Percentiles rank a stretch among this genome's conserved stretches.
Evolutionary conservation across 1,140 invertebrate species (phyloP).

Genomic region (Coptotermes formosanus): DNA sequence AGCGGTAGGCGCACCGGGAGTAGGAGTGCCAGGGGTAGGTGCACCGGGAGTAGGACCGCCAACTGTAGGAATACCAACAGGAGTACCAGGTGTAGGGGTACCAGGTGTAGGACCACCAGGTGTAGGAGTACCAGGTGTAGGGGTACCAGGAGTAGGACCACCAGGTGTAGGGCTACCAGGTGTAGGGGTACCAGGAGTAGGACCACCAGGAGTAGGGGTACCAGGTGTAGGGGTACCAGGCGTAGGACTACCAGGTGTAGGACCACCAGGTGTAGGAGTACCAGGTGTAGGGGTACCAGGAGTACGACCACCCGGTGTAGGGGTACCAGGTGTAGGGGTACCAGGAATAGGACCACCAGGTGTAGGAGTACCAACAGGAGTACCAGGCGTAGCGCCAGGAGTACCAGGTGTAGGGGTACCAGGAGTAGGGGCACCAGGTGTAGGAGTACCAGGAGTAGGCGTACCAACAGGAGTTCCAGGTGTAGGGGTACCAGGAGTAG

Average conservation of each 20-base stretch:
- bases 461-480: conserved; percentile 31
- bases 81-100: conserved; percentile 35
- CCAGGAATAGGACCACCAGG: conserved; percentile 34
- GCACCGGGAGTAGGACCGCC: conserved; percentile 34
- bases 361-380: conserved; percentile 25
- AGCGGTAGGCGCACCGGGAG: conserved; percentile 35
- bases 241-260: conserved; percentile 31
- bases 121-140: neutral
- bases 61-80: conserved; percentile 30
- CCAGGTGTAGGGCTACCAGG: conserved; percentile 20
- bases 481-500: conserved; percentile 35
- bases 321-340: conserved; percentile 32
- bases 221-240: conserved; percentile 34
- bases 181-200: neutral
- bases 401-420: conserved; percentile 27
- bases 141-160: conserved; percentile 20
- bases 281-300: conserved; percentile 35
- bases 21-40: conserved; percentile 31
- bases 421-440: conserved; percentile 35
- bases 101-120: conserved; percentile 33
- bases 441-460: conserved; percentile 32
- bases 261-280: conserved; percentile 32
- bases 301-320: conserved; percentile 32
- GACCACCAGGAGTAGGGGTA: conserved; percentile 23
- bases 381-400: conserved; percentile 36